phyloP scores from a whole-genome alignment of 2,888 invertebrate species.

The Acanthopleura granulata region DNA sequence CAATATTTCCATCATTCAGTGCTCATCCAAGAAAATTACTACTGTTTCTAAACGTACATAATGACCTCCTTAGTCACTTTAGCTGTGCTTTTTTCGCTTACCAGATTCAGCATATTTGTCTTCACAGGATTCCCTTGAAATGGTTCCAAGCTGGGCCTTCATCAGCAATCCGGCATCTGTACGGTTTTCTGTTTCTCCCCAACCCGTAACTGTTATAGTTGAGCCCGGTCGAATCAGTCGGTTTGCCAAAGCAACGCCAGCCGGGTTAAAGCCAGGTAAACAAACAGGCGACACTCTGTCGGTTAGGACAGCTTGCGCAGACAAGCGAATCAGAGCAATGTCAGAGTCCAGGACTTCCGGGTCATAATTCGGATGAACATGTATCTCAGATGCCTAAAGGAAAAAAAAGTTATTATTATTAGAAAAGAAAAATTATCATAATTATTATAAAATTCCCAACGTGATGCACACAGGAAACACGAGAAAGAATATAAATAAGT shows the following conservation, averaged over 20 bases:
- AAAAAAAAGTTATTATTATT: neutral
- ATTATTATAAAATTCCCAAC: too few relatives aligned
- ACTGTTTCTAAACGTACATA: too few relatives aligned
- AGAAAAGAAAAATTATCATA: too few relatives aligned
- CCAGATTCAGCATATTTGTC: conserved; percentile 13
- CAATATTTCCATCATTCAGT: too few relatives aligned
- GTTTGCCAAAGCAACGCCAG: neutral
- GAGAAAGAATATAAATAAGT: too few relatives aligned
- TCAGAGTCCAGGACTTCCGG: conserved; percentile 7
- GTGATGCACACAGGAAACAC: too few relatives aligned
- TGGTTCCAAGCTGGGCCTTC: neutral
- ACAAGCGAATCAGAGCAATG: neutral
- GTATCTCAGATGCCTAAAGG: neutral
- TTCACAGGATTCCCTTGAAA: neutral
- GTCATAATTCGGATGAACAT: conserved; percentile 16
- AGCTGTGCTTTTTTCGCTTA: neutral
- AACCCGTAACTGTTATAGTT: neutral
- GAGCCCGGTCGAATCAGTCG: neutral
- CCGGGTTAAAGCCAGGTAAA: neutral
- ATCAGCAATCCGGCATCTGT: neutral
- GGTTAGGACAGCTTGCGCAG: neutral
- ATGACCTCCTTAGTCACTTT: too few relatives aligned
- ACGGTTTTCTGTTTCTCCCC: conserved; percentile 12
- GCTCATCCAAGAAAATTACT: too few relatives aligned
- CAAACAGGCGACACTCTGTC: neutral